Evolutionary conservation across 1,140 invertebrate species (phyloP), one percentile per base, ranked within the genome.

Genomic region (Formica exsecta): DNA sequence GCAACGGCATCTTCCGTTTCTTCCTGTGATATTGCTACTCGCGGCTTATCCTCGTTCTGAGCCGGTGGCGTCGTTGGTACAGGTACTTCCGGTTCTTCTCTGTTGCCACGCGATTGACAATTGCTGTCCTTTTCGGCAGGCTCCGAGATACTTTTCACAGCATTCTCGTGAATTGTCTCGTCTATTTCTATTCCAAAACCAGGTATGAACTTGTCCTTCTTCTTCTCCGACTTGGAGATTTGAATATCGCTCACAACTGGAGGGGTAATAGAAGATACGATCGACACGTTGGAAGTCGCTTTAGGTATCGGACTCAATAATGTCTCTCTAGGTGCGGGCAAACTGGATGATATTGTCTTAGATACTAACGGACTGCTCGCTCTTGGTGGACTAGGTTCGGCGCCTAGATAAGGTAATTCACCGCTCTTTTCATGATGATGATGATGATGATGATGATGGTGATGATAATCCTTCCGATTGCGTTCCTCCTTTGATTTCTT

Each of bases 1-100:
- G 98, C 98, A 0, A 99, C 98, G 0, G 98, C 98, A 94, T 98
- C 98, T 92, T 98, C 98, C 0, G 98, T 99, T 95, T 99, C 98
- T 95, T 98, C 98, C 94, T 98, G 98, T 0, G 98, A 98, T 89
- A 98, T 98, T 0, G 98, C 96, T 1, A 98, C 97, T 61, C 98
- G 95, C 0, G 97, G 97, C 91, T 98, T 98, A 86, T 98, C 97
- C 86, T 97, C 97, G 1, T 95, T 90, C 90, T 96, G 92, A 2
- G 93, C 85, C 0, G 94, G 93, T 41, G 93, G 92, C 6, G 93
- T 92, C 7, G 90, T 87, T 0, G 93, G 77, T 0, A 90, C 85
- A 4, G 92, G 61, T 74, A 91, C 91, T 48, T 95, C 94, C 6
- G 92, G 57, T 41, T 94, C 93, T 41, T 95, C 92, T 85, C 94